Conservation (phyloP, 2,797 vertebrate genomes). For the Lepilemur septentrionalis region DNA sequence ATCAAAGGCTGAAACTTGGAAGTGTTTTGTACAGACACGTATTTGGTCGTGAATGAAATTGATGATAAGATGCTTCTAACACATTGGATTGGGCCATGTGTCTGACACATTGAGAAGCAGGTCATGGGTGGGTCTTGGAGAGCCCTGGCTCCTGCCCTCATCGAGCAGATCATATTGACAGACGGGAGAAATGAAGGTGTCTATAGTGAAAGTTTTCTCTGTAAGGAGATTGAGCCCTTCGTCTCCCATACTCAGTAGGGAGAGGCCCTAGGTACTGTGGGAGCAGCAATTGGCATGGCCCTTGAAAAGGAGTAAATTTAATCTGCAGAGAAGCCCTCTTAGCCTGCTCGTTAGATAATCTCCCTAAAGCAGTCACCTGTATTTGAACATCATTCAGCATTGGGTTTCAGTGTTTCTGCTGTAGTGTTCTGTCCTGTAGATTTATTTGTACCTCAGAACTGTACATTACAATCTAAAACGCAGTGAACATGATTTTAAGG, state of each 20-base stretch:
- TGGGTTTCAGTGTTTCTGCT: background rate
- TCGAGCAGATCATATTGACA: background rate
- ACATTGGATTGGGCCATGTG: background rate
- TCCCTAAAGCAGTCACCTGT: background rate
- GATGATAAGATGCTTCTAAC: background rate
- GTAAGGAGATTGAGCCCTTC: background rate
- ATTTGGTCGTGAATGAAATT: background rate
- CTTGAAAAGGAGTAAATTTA: background rate
- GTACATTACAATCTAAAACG: accelerated
- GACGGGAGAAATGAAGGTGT: no score
- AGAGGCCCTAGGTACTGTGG: background rate
- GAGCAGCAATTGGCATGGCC: background rate
- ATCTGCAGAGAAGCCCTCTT: background rate
- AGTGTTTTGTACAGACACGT: background rate
- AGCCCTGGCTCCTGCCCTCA: background rate
- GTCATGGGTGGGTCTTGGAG: background rate
- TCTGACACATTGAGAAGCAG: no score
- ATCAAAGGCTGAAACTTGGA: background rate
- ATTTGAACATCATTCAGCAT: background rate
- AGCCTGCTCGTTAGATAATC: background rate
- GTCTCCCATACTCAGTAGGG: background rate
- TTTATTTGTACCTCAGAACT: background rate
- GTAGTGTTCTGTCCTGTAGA: background rate
- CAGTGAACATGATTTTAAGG: background rate
- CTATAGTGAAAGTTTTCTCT: background rate